Percentiles rank a stretch among this genome's conserved stretches.
phyloP scores from a whole-genome alignment of 2,797 vertebrate species.

The Ataeniobius toweri region DNA sequence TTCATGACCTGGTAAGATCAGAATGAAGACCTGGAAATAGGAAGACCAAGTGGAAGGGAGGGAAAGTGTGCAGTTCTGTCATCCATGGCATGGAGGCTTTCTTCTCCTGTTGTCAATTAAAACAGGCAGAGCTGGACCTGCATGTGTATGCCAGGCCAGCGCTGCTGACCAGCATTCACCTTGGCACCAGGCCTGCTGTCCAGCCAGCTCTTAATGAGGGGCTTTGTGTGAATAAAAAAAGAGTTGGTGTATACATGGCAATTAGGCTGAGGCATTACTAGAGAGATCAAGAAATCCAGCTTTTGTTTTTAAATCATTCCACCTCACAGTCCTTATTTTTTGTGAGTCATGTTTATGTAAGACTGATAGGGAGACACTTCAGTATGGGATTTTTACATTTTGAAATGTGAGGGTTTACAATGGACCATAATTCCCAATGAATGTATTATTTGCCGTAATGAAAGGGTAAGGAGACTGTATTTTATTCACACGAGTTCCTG shows the following conservation, averaged over 20 bases:
- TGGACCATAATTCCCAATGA: constrained; percentile 45
- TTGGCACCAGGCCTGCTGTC: constrained; percentile 59
- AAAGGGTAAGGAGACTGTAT: background rate
- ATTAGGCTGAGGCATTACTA: constrained; percentile 65
- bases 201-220: constrained; percentile 73
- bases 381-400: constrained; percentile 36
- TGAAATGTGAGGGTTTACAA: constrained; percentile 33
- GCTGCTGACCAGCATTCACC: constrained; percentile 61
- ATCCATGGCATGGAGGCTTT: constrained; percentile 59
- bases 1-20: constrained; percentile 57
- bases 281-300: constrained; percentile 46
- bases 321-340: constrained; percentile 15
- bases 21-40: constrained; percentile 29
- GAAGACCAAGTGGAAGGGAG: constrained; percentile 3
- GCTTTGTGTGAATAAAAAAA: constrained; percentile 71
- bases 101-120: constrained; percentile 75
- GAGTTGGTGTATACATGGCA: constrained; percentile 63
- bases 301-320: constrained; percentile 12
- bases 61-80: constrained; percentile 44
- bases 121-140: constrained; percentile 68
- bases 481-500: background rate
- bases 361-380: constrained; percentile 44
- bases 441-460: constrained; percentile 28
- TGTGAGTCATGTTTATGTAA: constrained; percentile 35
- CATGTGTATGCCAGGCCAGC: constrained; percentile 56